Evolutionary conservation across 2,113 vertebrate genomes (phyloP).

Genomic region (Tachuris rubrigastra): DNA sequence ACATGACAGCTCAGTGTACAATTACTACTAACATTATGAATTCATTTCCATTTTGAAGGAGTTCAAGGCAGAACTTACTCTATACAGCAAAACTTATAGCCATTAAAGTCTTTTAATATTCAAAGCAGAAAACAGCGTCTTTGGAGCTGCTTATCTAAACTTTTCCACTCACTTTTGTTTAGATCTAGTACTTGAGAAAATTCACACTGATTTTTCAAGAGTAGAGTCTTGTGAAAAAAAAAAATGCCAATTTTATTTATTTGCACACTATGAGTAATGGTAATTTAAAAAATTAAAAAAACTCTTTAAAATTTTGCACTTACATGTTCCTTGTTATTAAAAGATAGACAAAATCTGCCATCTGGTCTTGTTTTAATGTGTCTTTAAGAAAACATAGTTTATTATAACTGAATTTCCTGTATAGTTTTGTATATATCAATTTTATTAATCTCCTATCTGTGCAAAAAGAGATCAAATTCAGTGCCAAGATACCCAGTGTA

Average conservation of each 20-base stretch:
- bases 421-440: background rate
- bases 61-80: background rate
- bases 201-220: background rate
- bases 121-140: background rate
- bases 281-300: no score
- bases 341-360: background rate
- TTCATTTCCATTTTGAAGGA: background rate
- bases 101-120: background rate
- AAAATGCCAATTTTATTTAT: background rate
- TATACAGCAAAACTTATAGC: background rate
- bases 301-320: background rate
- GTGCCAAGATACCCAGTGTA: background rate
- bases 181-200: background rate
- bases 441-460: background rate
- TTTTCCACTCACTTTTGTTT: background rate
- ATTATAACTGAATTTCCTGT: background rate
- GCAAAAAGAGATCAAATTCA: background rate
- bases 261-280: background rate
- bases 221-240: background rate
- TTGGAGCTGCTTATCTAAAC: background rate
- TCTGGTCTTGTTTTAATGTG: background rate
- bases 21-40: background rate
- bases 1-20: background rate
- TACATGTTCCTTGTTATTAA: background rate
- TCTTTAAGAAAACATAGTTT: background rate